phyloP scores from a whole-genome alignment of 2,113 vertebrate species.

The Tichodroma muraria region DNA sequence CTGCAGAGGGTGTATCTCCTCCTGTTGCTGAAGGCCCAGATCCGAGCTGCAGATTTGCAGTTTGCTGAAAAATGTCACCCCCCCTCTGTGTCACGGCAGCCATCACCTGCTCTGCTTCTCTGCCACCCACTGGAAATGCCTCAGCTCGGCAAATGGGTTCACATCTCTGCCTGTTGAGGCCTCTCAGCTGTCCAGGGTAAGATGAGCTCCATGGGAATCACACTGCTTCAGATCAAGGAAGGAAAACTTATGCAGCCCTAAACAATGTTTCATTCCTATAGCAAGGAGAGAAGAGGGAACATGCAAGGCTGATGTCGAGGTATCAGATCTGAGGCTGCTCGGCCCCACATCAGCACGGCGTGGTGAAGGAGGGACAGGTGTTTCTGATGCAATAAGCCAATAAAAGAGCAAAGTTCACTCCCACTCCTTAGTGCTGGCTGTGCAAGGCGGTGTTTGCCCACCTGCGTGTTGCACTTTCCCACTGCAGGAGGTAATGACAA shows the following conservation, averaged over 20 bases:
- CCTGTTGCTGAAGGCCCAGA: neutral
- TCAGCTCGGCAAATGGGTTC: neutral
- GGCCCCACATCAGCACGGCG: fast-evolving
- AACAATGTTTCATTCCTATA: neutral
- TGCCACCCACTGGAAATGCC: neutral
- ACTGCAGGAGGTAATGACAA: neutral
- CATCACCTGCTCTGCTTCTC: neutral
- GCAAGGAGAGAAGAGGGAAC: neutral
- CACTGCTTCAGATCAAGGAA: neutral
- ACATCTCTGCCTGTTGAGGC: neutral
- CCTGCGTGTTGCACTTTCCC: neutral
- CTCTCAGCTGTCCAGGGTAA: neutral
- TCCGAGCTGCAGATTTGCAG: neutral
- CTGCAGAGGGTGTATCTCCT: neutral
- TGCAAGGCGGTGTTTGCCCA: neutral
- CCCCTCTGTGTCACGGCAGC: neutral
- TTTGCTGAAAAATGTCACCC: neutral
- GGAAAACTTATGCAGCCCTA: neutral
- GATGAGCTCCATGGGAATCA: neutral
- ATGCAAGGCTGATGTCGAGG: neutral
- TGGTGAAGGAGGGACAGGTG: neutral
- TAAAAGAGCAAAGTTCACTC: constrained; percentile 14
- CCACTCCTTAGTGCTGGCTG: neutral
- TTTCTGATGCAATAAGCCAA: neutral
- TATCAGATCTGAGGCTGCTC: neutral